phyloP scores from a whole-genome alignment of 2,888 invertebrate genomes.

The Meteorus cinctellus region DNA sequence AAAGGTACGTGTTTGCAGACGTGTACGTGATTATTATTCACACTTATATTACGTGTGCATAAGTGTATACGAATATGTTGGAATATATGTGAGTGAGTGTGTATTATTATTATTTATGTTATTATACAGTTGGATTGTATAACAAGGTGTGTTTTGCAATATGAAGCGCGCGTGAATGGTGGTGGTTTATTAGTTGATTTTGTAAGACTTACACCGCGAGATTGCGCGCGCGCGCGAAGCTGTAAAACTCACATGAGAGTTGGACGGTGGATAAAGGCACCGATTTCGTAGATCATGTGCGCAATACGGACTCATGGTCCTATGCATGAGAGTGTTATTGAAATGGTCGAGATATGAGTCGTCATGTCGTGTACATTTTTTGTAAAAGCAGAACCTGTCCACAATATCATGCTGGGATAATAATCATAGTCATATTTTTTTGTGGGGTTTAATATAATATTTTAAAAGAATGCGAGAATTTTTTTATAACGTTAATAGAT shows the following conservation, averaged over 20 bases:
- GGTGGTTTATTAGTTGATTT: slow-evolving; percentile 66
- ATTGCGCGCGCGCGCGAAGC: slow-evolving; percentile 45
- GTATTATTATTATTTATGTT: no score
- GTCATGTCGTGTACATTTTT: neutral
- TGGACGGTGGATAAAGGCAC: slow-evolving; percentile 33
- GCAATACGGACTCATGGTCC: neutral
- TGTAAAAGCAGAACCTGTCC: neutral
- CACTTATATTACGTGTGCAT: slow-evolving; percentile 38
- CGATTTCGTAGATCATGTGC: slow-evolving; percentile 30
- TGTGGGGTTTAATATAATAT: no score
- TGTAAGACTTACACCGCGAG: slow-evolving; percentile 52
- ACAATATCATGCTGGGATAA: neutral
- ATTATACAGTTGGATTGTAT: slow-evolving; percentile 48
- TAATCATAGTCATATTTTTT: neutral
- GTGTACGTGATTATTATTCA: slow-evolving; percentile 2
- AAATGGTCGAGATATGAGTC: slow-evolving; percentile 21
- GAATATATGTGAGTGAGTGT: slow-evolving; percentile 36
- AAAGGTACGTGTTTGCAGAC: neutral
- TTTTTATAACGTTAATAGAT: no score
- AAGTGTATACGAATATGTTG: slow-evolving; percentile 51
- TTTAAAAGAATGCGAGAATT: no score
- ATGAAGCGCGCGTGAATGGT: slow-evolving; percentile 26
- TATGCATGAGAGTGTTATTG: slow-evolving; percentile 3
- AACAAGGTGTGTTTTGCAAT: slow-evolving; percentile 1
- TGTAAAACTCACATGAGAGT: slow-evolving; percentile 39